Conservation (phyloP, 2,888 invertebrate species). For the Hypselothyrea guttata region DNA sequence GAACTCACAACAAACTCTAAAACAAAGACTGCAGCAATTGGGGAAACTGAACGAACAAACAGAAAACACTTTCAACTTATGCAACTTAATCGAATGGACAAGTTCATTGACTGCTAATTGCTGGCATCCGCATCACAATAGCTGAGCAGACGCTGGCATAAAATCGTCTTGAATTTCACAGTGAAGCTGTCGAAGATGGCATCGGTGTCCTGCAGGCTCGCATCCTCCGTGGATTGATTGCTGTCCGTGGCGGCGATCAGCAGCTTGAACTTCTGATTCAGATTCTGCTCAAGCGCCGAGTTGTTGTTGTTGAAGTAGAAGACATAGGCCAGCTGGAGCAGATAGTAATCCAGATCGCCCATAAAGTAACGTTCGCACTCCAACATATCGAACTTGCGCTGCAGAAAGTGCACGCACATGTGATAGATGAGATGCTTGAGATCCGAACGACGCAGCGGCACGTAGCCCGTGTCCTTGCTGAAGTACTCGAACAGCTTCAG, state of each 20-base stretch:
- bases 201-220: conserved; percentile 79
- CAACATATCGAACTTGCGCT: conserved; percentile 78
- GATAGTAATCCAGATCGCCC: conserved; percentile 81
- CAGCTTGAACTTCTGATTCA: conserved; percentile 80
- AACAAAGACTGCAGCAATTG: conserved; percentile 31
- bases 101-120: conserved; percentile 60
- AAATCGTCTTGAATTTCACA: conserved; percentile 81
- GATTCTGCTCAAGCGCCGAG: conserved; percentile 79
- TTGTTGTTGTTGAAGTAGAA: conserved; percentile 82
- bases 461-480: conserved; percentile 82
- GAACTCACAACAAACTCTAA: conserved; percentile 36
- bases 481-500: conserved; percentile 82
- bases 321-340: conserved; percentile 81
- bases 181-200: conserved; percentile 81
- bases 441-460: conserved; percentile 81
- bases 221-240: conserved; percentile 50
- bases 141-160: conserved; percentile 81
- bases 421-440: conserved; percentile 82
- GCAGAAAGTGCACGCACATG: conserved; percentile 80
- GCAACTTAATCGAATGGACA: conserved; percentile 24
- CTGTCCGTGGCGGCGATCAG: conserved; percentile 69
- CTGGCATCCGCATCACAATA: conserved; percentile 66
- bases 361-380: conserved; percentile 82
- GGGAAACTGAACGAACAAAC: conserved; percentile 40
- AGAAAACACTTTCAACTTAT: conserved; percentile 43